Evolutionary conservation across 2,113 vertebrate species (phyloP), one percentile per base, ranked within the genome.

Genomic region (Pseudopipra pipra): DNA sequence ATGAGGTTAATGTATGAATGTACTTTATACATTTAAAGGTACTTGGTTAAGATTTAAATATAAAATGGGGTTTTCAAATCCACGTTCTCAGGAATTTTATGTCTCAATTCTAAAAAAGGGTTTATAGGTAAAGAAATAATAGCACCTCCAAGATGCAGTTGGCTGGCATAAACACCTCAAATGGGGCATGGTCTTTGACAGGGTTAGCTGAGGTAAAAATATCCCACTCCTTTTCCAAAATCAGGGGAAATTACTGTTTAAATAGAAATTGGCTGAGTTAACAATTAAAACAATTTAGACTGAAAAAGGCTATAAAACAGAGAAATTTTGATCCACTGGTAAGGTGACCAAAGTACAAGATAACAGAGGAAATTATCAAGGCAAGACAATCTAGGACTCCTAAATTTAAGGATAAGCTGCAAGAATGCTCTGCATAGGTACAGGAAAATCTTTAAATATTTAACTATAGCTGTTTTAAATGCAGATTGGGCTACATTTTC

Each of bases 401-500:
- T n/a, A 67, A 67, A 96, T 85, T 77, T 95, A 96, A 97, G 90
- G 88, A 82, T 96, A 96, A 97, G 80, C 92, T 96, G 95, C 49
- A 96, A 96, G 96, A 96, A 96, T 94, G 76, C 89, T 97, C 95
- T 97, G 87, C 94, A 97, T 74, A 89, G 88, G 96, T 91, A 94
- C 80, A 89, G 85, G 95, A 95, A 93, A 96, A 59, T 92, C 93
- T 97, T 97, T 97, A 97, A 98, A 96, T 97, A 96, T 97, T 97
- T 97, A 96, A 97, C 82, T 93, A 65, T 89, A 96, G 90, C 95
- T 96, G 97, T 97, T 98, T 97, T 97, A 96, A 97, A 98, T 97
- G 97, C 96, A 96, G 96, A 97, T 96, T 98, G 95, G 96, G 92
- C 97, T 97, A 92, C 75, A 96, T 77, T 97, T 97, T 97, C 97